phyloP scores from a whole-genome alignment of 2,888 invertebrate species.

The Nysson spinosus region DNA sequence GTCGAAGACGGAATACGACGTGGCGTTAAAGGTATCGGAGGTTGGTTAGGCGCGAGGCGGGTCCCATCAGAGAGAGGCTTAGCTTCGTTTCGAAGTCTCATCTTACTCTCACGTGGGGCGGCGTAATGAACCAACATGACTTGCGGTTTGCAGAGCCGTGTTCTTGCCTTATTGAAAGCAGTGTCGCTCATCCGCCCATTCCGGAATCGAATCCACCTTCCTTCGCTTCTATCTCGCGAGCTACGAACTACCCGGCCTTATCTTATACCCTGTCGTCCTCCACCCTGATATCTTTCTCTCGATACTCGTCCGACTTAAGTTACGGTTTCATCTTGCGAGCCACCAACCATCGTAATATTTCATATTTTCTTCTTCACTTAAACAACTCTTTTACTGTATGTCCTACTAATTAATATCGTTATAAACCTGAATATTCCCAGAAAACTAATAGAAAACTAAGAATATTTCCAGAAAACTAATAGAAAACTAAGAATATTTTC shows the following conservation, averaged over 20 bases:
- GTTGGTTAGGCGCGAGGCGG: constrained; percentile 59
- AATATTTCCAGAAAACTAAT: too few relatives aligned
- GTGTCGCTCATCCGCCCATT: constrained; percentile 71
- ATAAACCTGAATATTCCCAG: too few relatives aligned
- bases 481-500: too few relatives aligned
- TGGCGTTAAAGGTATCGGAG: constrained; percentile 40
- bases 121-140: constrained; percentile 76
- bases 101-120: constrained; percentile 73
- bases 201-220: constrained; percentile 6
- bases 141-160: constrained; percentile 73
- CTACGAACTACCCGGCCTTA: not conserved
- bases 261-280: constrained; percentile 7
- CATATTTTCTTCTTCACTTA: too few relatives aligned
- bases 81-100: constrained; percentile 67
- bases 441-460: too few relatives aligned
- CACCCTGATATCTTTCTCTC: not conserved
- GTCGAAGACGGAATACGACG: constrained; percentile 25
- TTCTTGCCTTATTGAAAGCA: constrained; percentile 76
- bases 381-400: too few relatives aligned
- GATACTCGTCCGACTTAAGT: constrained; percentile 2
- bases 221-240: not conserved
- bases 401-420: too few relatives aligned
- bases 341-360: too few relatives aligned
- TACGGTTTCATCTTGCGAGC: too few relatives aligned
- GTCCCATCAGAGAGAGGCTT: constrained; percentile 59